Evolutionary conservation across 1,140 invertebrate species (phyloP), one percentile per base, ranked within the genome.

Genomic region (Drosophila equinoxialis): DNA sequence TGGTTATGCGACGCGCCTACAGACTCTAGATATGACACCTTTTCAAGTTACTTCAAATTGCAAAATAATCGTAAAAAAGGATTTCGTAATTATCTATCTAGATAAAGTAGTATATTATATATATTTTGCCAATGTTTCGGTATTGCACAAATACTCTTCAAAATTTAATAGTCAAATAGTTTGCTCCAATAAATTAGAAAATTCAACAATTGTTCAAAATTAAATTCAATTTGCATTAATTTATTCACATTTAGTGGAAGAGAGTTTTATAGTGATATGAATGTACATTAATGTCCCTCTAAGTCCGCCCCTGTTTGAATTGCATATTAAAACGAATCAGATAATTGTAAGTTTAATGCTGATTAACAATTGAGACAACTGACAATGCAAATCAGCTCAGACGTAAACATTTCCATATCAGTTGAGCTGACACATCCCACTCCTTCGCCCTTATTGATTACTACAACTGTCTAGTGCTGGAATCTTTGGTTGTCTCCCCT

Each of bases 1-100:
- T 99, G 37, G 97, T 99, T 95, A 98, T 99, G 94, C 94, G 98
- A 65, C 96, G 96, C 82, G 95, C 96, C 10, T 99, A 96, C 92
- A 97, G 97, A 91, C 93, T 98, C 55, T 97, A 95, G 95, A 65
- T 35, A 3, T 13, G 10, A 0, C 11, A 13, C 37, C 11, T 1
- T 37, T 39, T 39, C 37, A 39, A 23, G 7, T 59, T 14, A 58
- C 13, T 14, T 1, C 30, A 58, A 35, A 17, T 14, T 17, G 26
- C 26, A 14, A 45, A 17, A 10, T 48, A 48, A 3, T 48, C 17
- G 17, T 10, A 23, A 51, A 23, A 51, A 51, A 17, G 2, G 7
- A 4, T 51, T 51, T 23, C 45, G 45, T 20, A 48, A 48, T 20
- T 20, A 20, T 20, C 14, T 51, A 17, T 11, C 10, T 8, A 45